Evolutionary conservation across 2,797 vertebrate genomes (phyloP).

Genomic region (Betta splendens): DNA sequence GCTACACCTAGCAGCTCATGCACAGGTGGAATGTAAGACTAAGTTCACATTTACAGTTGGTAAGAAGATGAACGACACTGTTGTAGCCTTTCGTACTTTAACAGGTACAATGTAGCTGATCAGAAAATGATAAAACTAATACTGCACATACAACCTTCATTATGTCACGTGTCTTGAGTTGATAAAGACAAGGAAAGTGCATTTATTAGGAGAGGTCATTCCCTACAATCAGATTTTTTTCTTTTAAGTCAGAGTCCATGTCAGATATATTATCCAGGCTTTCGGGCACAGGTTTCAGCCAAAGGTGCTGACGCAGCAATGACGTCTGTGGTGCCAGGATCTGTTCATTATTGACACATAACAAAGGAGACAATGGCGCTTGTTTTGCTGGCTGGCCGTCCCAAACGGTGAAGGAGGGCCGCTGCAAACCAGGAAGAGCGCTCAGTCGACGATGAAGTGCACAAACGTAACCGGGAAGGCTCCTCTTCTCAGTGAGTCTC

Average conservation of each 20-base stretch:
- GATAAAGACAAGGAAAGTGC: conserved; percentile 76
- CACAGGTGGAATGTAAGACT: conserved; percentile 54
- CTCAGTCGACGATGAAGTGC: conserved; percentile 94
- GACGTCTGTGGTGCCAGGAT: conserved; percentile 26
- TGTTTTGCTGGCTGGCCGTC: conserved; percentile 18
- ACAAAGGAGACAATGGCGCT: conserved; percentile 10
- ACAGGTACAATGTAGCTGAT: conserved; percentile 38
- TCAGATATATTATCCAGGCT: conserved; percentile 38
- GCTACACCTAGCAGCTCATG: conserved; percentile 52
- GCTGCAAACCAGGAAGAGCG: conserved; percentile 15
- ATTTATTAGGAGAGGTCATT: conserved; percentile 70
- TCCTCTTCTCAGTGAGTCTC: conserved; percentile 92
- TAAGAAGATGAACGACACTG: conserved; percentile 46
- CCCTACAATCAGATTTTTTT: conserved; percentile 64
- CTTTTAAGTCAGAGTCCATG: conserved; percentile 28
- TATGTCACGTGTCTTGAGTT: conserved; percentile 34
- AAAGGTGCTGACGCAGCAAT: conserved; percentile 10
- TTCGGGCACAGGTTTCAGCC: conserved; percentile 4
- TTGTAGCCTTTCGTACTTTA: conserved; percentile 17
- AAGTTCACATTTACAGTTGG: conserved; percentile 66
- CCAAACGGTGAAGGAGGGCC: conserved; percentile 1
- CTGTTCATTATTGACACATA: not conserved
- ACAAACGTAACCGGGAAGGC: conserved; percentile 98
- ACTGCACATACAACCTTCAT: conserved; percentile 67
- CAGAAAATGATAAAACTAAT: conserved; percentile 34